phyloP scores from a whole-genome alignment of 2,797 vertebrate genomes.

The Cottoperca gobio region DNA sequence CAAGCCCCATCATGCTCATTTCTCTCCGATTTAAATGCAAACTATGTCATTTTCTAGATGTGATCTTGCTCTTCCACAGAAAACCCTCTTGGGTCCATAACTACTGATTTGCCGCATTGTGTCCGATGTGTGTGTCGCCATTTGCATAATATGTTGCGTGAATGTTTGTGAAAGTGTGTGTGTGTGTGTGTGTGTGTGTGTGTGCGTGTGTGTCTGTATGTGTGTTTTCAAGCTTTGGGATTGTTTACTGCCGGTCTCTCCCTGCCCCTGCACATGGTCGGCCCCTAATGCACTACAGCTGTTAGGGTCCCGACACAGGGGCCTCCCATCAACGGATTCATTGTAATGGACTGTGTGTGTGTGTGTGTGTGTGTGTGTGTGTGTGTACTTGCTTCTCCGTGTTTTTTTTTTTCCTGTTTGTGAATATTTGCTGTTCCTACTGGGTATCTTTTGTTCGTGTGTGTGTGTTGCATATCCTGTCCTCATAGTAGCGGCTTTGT shows the following conservation, averaged over 20 bases:
- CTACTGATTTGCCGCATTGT: constrained; percentile 65
- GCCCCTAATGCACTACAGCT: constrained; percentile 92
- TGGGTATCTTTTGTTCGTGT: constrained; percentile 22
- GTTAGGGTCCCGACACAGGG: constrained; percentile 81
- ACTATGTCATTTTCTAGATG: constrained; percentile 64
- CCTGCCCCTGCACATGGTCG: constrained; percentile 78
- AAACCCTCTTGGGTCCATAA: constrained; percentile 63
- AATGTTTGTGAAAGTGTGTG: constrained; percentile 65
- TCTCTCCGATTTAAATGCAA: constrained; percentile 75
- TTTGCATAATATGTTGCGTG: constrained; percentile 58
- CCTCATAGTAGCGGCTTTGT: constrained; percentile 12
- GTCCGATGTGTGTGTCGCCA: constrained; percentile 51
- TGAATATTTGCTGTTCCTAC: constrained; percentile 30
- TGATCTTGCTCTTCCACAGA: constrained; percentile 56
- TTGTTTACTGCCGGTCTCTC: constrained; percentile 84
- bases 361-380: constrained; percentile 29
- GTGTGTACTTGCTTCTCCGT: constrained; percentile 3
- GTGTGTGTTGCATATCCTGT: constrained; percentile 25
- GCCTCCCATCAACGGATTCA: constrained; percentile 80
- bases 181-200: constrained; percentile 43
- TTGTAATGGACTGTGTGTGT: constrained; percentile 67
- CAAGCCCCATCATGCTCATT: constrained; percentile 49
- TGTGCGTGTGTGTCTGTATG: constrained; percentile 57
- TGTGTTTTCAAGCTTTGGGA: constrained; percentile 63
- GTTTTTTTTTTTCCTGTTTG: constrained; percentile 54